These are phyloP conservation scores for Elymnias hypermnestra DNA, from an alignment of 1,140 invertebrate genomes.

Conservation along the genomic window DNA sequence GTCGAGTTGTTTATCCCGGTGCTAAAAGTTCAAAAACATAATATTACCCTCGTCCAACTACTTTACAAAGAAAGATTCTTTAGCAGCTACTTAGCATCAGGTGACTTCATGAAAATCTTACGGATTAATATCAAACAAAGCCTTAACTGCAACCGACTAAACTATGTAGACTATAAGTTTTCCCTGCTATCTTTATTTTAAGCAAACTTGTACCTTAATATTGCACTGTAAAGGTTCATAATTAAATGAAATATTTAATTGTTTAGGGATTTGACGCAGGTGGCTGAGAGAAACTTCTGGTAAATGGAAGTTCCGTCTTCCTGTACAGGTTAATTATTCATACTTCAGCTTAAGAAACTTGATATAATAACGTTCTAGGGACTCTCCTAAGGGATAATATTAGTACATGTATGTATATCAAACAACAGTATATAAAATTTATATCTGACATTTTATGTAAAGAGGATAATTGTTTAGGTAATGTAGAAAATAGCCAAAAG, in stretches of 20 bases:
- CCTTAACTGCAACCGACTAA: slow-evolving; percentile 5
- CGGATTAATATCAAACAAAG: slow-evolving; percentile 12
- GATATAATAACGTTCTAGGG: neutral
- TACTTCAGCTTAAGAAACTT: slow-evolving; percentile 20
- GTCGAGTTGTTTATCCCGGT: too few species aligned
- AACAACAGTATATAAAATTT: too few species aligned
- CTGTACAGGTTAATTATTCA: slow-evolving; percentile 48
- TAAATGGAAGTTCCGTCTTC: slow-evolving; percentile 31
- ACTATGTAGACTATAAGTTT: slow-evolving; percentile 5
- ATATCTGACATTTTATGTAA: too few species aligned
- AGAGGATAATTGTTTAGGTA: too few species aligned
- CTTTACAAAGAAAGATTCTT: too few species aligned
- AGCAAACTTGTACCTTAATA: neutral
- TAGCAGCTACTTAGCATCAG: neutral
- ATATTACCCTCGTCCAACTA: too few species aligned
- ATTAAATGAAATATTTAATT: neutral
- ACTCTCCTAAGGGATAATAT: neutral
- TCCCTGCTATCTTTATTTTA: neutral
- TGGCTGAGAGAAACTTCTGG: slow-evolving; percentile 28
- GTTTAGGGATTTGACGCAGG: slow-evolving; percentile 32
- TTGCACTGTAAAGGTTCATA: neutral
- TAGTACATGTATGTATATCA: too few species aligned
- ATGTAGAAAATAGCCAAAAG: too few species aligned
- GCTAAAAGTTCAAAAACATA: too few species aligned
- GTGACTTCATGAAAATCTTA: slow-evolving; percentile 2